Percentiles rank a stretch among this genome's conserved stretches.
phyloP scores from a whole-genome alignment of 2,797 vertebrate genomes.

The Amblyraja radiata region DNA sequence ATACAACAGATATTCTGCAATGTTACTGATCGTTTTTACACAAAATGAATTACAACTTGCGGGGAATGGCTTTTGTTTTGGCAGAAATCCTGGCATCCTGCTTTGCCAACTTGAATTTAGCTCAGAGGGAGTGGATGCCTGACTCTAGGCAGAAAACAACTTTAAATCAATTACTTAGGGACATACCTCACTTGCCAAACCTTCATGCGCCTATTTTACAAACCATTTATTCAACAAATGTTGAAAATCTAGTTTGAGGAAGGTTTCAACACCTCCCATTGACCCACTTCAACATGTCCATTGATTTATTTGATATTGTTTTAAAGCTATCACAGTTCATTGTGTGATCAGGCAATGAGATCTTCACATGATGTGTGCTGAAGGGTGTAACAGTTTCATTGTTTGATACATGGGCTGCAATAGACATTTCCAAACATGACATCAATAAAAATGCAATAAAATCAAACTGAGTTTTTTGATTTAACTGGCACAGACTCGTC shows the following conservation, averaged over 20 bases:
- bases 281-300: background rate
- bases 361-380: background rate
- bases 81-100: background rate
- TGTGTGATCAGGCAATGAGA: background rate
- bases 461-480: background rate
- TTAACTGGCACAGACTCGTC: background rate
- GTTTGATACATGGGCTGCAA: background rate
- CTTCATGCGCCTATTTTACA: background rate
- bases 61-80: background rate
- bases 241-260: background rate
- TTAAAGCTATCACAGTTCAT: background rate
- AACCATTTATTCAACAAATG: background rate
- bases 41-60: background rate
- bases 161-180: background rate
- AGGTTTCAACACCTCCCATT: background rate
- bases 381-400: background rate
- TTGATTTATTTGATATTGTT: conserved; percentile 9
- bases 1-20: background rate
- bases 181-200: background rate
- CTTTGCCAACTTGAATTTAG: background rate
- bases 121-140: background rate
- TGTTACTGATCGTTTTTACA: background rate
- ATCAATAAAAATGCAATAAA: background rate
- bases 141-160: background rate
- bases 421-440: conserved; percentile 8